These are phyloP conservation scores for Netelia melanura DNA, from an alignment of 2,888 invertebrate species.

Conservation along the genomic window DNA sequence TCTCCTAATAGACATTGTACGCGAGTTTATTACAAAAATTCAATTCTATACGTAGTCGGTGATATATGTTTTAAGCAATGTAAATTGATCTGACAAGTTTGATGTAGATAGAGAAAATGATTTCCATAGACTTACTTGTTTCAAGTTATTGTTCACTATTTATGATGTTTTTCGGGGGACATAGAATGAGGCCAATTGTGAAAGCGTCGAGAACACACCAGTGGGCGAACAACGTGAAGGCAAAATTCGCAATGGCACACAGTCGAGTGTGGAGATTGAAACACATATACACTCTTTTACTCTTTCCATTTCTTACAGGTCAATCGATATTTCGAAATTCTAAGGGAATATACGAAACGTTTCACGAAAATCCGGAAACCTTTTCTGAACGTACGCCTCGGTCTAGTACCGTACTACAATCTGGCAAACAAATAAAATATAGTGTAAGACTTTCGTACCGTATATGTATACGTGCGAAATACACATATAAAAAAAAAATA, in stretches of 20 bases:
- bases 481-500: background rate
- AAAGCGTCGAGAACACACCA: conserved; percentile 70
- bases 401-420: conserved; percentile 29
- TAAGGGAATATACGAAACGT: conserved; percentile 25
- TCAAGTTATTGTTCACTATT: no score
- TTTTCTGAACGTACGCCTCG: conserved; percentile 44
- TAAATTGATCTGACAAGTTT: no score
- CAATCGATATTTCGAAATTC: conserved; percentile 61
- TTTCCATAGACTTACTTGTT: no score
- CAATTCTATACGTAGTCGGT: no score
- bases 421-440: conserved; percentile 39
- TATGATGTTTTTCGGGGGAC: background rate
- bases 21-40: no score
- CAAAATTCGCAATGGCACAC: conserved; percentile 55
- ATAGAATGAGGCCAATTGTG: conserved; percentile 79
- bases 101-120: no score
- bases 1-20: no score
- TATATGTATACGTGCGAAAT: background rate
- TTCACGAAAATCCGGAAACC: conserved; percentile 54
- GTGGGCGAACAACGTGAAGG: conserved; percentile 58
- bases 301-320: conserved; percentile 1
- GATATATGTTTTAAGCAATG: no score
- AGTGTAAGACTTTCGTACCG: conserved; percentile 7
- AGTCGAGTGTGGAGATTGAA: conserved; percentile 25
- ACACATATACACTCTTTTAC: conserved; percentile 14